Evolutionary conservation across 2,113 vertebrate genomes (phyloP), one percentile per base, ranked within the genome.

Genomic region (Phrynocephalus versicolor): DNA sequence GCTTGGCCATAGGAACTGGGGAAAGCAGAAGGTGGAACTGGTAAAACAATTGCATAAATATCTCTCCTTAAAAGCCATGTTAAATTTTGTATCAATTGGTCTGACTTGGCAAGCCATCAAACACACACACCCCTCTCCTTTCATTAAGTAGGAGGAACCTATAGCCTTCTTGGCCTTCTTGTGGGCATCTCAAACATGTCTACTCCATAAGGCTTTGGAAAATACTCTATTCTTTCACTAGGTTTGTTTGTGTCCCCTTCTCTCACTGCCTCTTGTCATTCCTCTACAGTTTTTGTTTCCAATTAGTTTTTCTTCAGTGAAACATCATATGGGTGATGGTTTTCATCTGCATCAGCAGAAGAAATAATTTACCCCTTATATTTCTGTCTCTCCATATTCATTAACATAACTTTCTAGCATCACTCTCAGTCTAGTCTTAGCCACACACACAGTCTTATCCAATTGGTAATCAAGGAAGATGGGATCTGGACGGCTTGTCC

Each of bases 361-460:
- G 64, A 0, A 0, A 6, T 71, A 41, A 84, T 51, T 30, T 16
- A 1, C 0, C 1, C 0, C 70, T n/a, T 74, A 30, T 88, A 12
- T 83, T 82, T 45, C 75, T 89, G 81, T 72, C 33, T 0, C 0
- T 84, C 60, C 62, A 1, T 55, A 14, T 21, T 41, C 55, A 86
- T 86, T 69, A 77, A 21, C 71, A 79, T 74, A 0, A 0, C 1
- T 74, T 79, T 58, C 1, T 10, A 91, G 9, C 0, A 58, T 3
- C 18, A 69, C 21, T 39, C 82, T 91, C 15, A 58, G 41, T 75
- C 58, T 2, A 39, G 10, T 7, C 84, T 79, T 60, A 82, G 83
- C 27, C 65, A 0, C 1, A 1, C 16, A 85, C 3, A 60, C 21
- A 62, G 51, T 86, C 75, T 76, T 91, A 6, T 33, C 25, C 1